These are phyloP conservation scores for Varanus salvator DNA, from an alignment of 2,113 vertebrate species.

Conservation along the genomic window DNA sequence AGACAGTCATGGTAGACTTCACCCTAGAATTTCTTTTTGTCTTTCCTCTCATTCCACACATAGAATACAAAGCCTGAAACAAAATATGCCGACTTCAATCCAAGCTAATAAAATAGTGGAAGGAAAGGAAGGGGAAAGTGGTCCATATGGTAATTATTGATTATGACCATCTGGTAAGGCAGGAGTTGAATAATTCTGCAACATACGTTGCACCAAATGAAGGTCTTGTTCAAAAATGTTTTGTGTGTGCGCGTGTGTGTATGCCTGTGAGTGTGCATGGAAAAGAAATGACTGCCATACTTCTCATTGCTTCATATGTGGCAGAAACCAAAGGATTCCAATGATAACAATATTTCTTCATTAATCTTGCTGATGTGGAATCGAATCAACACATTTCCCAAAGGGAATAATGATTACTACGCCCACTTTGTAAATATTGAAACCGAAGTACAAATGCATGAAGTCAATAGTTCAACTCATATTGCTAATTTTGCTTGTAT, in stretches of 20 bases:
- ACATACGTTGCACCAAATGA: slow-evolving; percentile 56
- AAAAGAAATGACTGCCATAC: slow-evolving; percentile 46
- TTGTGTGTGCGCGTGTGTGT: slow-evolving; percentile 17
- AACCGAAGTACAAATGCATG: slow-evolving; percentile 8
- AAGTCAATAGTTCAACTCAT: slow-evolving; percentile 25
- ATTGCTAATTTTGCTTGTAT: slow-evolving; percentile 23
- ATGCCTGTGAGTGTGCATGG: background rate
- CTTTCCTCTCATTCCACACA: slow-evolving; percentile 27
- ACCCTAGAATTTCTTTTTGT: slow-evolving; percentile 6
- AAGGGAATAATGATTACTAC: slow-evolving; percentile 17
- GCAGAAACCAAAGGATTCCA: slow-evolving; percentile 33
- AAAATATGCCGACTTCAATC: slow-evolving; percentile 42
- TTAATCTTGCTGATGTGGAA: fast-evolving
- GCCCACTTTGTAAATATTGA: slow-evolving; percentile 36
- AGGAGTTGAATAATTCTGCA: slow-evolving; percentile 58
- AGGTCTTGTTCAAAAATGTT: slow-evolving; percentile 53
- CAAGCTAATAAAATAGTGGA: slow-evolving; percentile 47
- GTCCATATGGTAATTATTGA: slow-evolving; percentile 79
- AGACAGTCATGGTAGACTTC: background rate
- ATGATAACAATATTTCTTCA: background rate
- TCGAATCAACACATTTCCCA: background rate
- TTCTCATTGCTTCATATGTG: slow-evolving; percentile 41
- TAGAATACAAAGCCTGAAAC: slow-evolving; percentile 54
- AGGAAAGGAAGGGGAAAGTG: slow-evolving; percentile 46
- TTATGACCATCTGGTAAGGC: slow-evolving; percentile 77